Evolutionary conservation across 2,888 invertebrate species (phyloP), one percentile per base, ranked within the genome.

Genomic region (Athalia rosae): DNA sequence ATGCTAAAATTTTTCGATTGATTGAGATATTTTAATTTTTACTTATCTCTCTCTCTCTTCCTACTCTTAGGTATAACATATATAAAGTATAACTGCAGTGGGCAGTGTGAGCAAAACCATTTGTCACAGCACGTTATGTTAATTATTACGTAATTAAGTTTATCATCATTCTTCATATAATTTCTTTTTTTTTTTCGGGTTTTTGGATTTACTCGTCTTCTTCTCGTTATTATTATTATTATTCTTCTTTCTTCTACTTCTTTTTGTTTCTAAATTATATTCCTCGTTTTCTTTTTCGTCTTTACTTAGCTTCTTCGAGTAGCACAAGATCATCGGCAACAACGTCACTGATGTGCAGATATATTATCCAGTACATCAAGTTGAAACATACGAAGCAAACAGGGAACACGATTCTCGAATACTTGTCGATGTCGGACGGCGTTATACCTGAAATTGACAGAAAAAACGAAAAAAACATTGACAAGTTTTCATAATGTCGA

Each of bases 311-410:
- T 80, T 89, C 88, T 80, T 88, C 88, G 80, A 89, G 93, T 88
- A 95, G 92, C 90, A 97, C 97, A 91, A 97, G 93, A 92, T 97
- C 97, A 91, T 97, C 97, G 91, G 97, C 97, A 87, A 97, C 96
- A 88, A 97, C 97, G 92, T 98, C 97, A 90, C 97, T 97, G 90
- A 98, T 97, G 93, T 98, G 97, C 86, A 98, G 93, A 91, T 98
- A 98, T 89, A 98, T 97, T 91, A 98, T 97, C 98, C 98, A 98
- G 92, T 98, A 98, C 97, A 98, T 97, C 85, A 98, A 94, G 92
- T 99, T 99, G 94, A 99, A 99, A 92, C 98, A 96, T 83, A 99
- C 96, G 93, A 99, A 99, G 92, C 98, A 97, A 87, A 98, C 97
- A 77, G 99, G 99, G 91, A 99, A 99, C 87, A 98, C 95, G 91